These are phyloP conservation scores for Rhodeus uyekii DNA, from an alignment of 2,797 vertebrate genomes.

Conservation along the genomic window DNA sequence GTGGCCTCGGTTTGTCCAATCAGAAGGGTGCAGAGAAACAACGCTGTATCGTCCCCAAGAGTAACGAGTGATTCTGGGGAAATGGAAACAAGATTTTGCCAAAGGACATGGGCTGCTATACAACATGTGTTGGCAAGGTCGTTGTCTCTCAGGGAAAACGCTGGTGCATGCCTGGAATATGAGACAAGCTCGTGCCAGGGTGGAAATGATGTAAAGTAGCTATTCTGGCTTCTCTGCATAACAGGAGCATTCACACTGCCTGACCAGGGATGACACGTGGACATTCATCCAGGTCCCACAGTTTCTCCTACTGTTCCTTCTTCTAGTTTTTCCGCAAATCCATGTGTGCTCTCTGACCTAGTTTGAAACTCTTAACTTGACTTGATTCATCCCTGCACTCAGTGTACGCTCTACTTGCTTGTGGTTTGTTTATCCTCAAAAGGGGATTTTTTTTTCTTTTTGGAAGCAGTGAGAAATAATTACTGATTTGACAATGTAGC, in stretches of 20 bases:
- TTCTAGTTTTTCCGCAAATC: conserved; percentile 44
- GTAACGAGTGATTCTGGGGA: conserved; percentile 23
- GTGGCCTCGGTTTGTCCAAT: conserved; percentile 32
- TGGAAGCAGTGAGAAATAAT: conserved; percentile 13
- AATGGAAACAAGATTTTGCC: conserved; percentile 13
- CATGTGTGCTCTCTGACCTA: conserved; percentile 55
- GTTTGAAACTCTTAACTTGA: conserved; percentile 51
- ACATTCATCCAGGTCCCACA: conserved; percentile 23
- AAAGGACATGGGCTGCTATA: conserved; percentile 34
- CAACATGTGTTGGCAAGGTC: conserved; percentile 36
- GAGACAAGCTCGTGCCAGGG: conserved; percentile 24
- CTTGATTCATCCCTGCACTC: conserved; percentile 33
- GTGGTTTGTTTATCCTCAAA: conserved; percentile 36
- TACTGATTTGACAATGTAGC: background rate
- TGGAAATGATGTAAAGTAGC: conserved; percentile 25
- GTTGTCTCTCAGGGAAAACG: conserved; percentile 44
- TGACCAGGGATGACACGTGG: conserved; percentile 21
- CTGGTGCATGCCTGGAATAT: conserved; percentile 22
- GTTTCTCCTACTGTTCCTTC: conserved; percentile 23
- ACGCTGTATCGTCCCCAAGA: conserved; percentile 2
- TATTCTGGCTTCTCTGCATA: conserved; percentile 44
- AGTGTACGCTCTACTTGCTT: conserved; percentile 34
- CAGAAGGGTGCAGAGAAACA: conserved; percentile 20
- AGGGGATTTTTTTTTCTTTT: background rate
- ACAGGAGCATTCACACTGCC: conserved; percentile 16